These are phyloP conservation scores for Acleris holmiana DNA, from an alignment of 2,888 invertebrate genomes.

Conservation along the genomic window DNA sequence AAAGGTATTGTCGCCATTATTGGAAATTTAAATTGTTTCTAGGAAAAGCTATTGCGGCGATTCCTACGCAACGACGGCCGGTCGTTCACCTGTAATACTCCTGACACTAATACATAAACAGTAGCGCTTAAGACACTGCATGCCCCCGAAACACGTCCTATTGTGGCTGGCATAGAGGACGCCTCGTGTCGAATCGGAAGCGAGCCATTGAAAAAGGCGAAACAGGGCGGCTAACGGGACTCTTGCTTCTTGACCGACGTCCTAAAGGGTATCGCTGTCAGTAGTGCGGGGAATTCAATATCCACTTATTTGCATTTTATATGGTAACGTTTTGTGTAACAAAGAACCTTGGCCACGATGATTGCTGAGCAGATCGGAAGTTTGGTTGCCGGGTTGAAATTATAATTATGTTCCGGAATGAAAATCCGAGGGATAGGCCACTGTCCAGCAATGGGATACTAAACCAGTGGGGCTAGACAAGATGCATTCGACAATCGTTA, in stretches of 20 bases:
- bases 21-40: constrained; percentile 12
- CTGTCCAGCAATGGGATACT: too few relatives aligned
- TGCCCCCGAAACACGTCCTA: constrained; percentile 73
- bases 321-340: too few relatives aligned
- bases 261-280: constrained; percentile 55
- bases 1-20: background rate
- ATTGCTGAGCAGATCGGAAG: background rate
- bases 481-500: too few relatives aligned
- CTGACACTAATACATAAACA: constrained; percentile 75
- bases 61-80: constrained; percentile 40
- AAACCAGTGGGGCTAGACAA: too few relatives aligned
- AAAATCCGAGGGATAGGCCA: too few relatives aligned
- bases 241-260: constrained; percentile 45
- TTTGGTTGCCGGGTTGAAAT: too few relatives aligned
- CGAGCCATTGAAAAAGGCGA: constrained; percentile 75
- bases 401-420: too few relatives aligned
- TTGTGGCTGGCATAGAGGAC: constrained; percentile 69
- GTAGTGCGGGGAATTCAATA: constrained; percentile 54
- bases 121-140: constrained; percentile 61
- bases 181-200: constrained; percentile 78
- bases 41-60: constrained; percentile 16
- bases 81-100: constrained; percentile 66
- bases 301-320: constrained; percentile 37
- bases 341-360: background rate
- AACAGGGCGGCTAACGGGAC: constrained; percentile 75